Base-by-base conservation (phyloP, 2,888 invertebrate genomes). In the Cheilosia urbana region DNA sequence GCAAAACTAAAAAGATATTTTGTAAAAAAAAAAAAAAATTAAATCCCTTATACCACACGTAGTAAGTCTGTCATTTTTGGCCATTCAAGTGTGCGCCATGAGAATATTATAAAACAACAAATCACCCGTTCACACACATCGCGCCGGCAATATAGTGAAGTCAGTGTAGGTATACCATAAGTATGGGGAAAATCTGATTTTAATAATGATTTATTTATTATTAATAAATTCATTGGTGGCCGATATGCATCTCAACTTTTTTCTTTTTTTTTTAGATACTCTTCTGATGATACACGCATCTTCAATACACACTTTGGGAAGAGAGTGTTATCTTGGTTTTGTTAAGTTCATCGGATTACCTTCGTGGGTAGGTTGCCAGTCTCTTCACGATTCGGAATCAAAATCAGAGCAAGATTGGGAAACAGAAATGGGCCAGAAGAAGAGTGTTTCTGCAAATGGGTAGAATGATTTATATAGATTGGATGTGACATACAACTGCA, bases 131-230 rank as follows among this genome's bases (percentile, higher is more conserved):
- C 66, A 62, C 47, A 65, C 51, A 65, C 49, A 80, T 13, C 21
- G 21, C 19, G 9, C 47, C 65, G 27, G 17, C 53, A 27, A 55
- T 40, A 21, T 55, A 58, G 76, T 55, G 65, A 60, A 55, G 60
- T 51, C 51, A 51, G 24, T 24, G 24, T 24, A 13, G 19, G 34
- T 37, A 13, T 37, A 37, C 0, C 37, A 37, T 37, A 13, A 15
- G 55, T 62, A 81, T 85, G 63, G 68, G 76, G 68, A 81, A 90
- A 90, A 89, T 91, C 90, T 90, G 90, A 91, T 89, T 90, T 90
- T 90, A 90, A 90, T 91, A 91, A 89, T 91, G 90, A 91, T 91
- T 91, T 91, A 91, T 91, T 91, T 91, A 90, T 91, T 90, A 90
- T 91, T 90, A 91, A 91, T 90, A 91, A 91, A 91, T 90, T 90